Conservation (phyloP, 1,140 invertebrate genomes). For the Drosophila setifemur region DNA sequence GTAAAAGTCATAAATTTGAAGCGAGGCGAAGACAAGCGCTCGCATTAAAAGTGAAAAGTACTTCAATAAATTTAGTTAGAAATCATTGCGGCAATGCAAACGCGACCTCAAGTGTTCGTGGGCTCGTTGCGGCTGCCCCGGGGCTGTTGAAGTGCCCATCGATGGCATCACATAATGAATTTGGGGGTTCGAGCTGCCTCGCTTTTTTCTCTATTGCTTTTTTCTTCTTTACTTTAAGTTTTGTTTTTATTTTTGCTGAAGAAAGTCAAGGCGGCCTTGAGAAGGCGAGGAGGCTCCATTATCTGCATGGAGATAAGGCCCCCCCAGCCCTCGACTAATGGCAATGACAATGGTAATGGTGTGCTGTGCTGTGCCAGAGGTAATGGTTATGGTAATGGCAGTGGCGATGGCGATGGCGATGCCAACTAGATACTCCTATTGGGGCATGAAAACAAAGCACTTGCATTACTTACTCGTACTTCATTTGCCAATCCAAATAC, state of each 20-base stretch:
- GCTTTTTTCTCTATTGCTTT: background rate
- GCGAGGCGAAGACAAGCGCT: slow-evolving; percentile 41
- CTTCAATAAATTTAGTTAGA: slow-evolving; percentile 79
- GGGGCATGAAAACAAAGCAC: slow-evolving; percentile 53
- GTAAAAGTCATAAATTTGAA: slow-evolving; percentile 78
- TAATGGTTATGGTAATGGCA: slow-evolving; percentile 21
- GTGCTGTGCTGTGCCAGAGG: too few relatives aligned
- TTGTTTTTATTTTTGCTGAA: slow-evolving; percentile 20
- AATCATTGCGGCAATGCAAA: slow-evolving; percentile 74
- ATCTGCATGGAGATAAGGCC: slow-evolving; percentile 51
- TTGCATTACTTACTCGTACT: slow-evolving; percentile 47
- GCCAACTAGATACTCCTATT: slow-evolving; percentile 27
- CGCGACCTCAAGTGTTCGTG: slow-evolving; percentile 51
- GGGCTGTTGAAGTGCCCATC: slow-evolving; percentile 60
- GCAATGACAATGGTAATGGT: slow-evolving; percentile 44
- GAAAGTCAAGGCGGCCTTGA: slow-evolving; percentile 72
- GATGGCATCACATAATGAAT: slow-evolving; percentile 70
- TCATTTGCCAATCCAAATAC: slow-evolving; percentile 61
- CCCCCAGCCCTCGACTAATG: slow-evolving; percentile 21
- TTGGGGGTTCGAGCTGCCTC: background rate
- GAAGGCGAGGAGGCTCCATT: slow-evolving; percentile 52
- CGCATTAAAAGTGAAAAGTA: slow-evolving; percentile 79
- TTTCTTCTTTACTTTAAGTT: background rate
- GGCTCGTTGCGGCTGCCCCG: slow-evolving; percentile 32
- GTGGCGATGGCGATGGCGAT: slow-evolving; percentile 22